Percentiles rank a stretch among this genome's conserved stretches.
phyloP scores from a whole-genome alignment of 2,888 invertebrate genomes.

The Lymantria monacha region DNA sequence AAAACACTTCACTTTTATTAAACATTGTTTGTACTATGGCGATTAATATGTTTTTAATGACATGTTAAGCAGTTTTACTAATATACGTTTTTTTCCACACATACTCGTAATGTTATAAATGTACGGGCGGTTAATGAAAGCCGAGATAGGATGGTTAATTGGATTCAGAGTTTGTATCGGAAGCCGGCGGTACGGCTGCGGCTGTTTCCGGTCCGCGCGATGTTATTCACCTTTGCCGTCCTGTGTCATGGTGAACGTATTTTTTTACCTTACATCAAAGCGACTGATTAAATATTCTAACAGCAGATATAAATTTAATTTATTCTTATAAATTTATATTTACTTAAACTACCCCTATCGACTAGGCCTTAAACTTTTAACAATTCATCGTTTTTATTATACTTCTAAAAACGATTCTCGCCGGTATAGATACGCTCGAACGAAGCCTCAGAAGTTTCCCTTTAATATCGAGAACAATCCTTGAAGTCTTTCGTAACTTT shows the following conservation, averaged over 20 bases:
- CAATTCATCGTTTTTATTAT: conserved; percentile 23
- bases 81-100: too few relatives aligned
- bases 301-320: too few relatives aligned
- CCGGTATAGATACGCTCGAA: conserved; percentile 31
- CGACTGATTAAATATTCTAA: too few relatives aligned
- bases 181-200: conserved; percentile 46
- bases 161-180: conserved; percentile 71
- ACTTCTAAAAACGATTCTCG: conserved; percentile 36
- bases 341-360: too few relatives aligned
- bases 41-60: too few relatives aligned
- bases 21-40: too few relatives aligned
- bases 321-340: too few relatives aligned
- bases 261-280: conserved; percentile 8
- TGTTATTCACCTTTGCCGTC: conserved; percentile 54
- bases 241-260: conserved; percentile 20
- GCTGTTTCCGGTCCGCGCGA: conserved; percentile 46
- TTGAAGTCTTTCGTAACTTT: conserved; percentile 42
- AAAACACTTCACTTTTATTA: too few relatives aligned
- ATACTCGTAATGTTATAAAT: conserved; percentile 3
- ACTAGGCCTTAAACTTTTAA: conserved; percentile 21
- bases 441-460: conserved; percentile 39
- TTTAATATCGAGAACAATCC: conserved; percentile 28
- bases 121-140: conserved; percentile 56
- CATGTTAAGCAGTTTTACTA: too few relatives aligned
- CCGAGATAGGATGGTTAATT: conserved; percentile 69